Percentiles rank a stretch among this genome's conserved stretches.
phyloP scores from a whole-genome alignment of 2,113 vertebrate species.

The Nothoprocta perdicaria region DNA sequence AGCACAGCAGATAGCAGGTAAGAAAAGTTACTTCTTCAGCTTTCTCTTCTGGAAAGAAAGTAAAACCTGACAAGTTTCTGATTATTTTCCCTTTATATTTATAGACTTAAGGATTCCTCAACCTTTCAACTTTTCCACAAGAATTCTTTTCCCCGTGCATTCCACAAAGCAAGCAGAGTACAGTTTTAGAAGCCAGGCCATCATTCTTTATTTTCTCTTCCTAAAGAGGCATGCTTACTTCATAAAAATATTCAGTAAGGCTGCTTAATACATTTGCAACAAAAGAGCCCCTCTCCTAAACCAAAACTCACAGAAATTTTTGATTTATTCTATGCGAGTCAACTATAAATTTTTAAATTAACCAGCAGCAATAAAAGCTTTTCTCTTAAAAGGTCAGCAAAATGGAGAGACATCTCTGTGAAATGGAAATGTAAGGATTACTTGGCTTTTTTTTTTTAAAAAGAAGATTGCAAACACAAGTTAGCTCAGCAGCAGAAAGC shows the following conservation, averaged over 20 bases:
- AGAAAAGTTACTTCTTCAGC: constrained; percentile 35
- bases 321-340: background rate
- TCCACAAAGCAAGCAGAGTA: background rate
- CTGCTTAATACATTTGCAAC: background rate
- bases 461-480: background rate
- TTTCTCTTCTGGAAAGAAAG: constrained; percentile 31
- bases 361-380: background rate
- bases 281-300: background rate
- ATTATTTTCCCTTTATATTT: background rate
- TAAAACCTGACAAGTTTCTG: constrained; percentile 21
- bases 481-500: constrained; percentile 12
- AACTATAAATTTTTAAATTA: background rate
- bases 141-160: background rate
- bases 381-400: background rate
- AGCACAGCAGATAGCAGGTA: constrained; percentile 37
- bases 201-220: background rate
- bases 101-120: background rate
- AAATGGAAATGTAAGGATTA: background rate
- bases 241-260: background rate
- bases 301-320: background rate
- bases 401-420: background rate
- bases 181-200: background rate
- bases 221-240: background rate
- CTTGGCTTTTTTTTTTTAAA: background rate
- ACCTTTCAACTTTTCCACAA: background rate